A percentile compares a stretch with the other conserved stretches of the same genome.
These are phyloP conservation scores for Listronotus bonariensis DNA, from an alignment of 1,140 invertebrate species.

Conservation along the genomic window DNA sequence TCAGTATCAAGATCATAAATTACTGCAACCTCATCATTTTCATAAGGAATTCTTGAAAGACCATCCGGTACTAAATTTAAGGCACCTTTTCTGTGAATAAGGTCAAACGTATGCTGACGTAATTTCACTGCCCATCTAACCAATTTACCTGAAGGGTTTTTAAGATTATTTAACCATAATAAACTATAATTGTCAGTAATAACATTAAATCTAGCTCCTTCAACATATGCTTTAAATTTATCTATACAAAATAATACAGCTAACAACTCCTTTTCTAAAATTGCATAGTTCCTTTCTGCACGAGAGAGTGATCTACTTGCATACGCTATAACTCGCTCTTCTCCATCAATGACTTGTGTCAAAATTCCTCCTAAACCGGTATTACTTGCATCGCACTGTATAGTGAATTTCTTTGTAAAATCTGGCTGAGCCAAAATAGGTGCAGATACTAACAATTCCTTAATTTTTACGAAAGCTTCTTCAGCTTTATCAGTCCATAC, in stretches of 20 bases:
- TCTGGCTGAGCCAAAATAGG: conserved; percentile 43
- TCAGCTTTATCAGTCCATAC: conserved; percentile 8
- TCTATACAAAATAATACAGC: conserved; percentile 56
- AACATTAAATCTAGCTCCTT: too few species aligned
- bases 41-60: conserved; percentile 8
- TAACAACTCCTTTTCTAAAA: conserved; percentile 58
- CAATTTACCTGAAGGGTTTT: conserved; percentile 16
- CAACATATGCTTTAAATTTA: conserved; percentile 56
- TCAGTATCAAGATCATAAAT: neutral
- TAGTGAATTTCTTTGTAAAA: conserved; percentile 37
- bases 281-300: conserved; percentile 52
- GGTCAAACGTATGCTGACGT: conserved; percentile 13
- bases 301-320: conserved; percentile 40
- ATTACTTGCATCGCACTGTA: conserved; percentile 39
- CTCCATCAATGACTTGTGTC: conserved; percentile 36
- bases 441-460: conserved; percentile 31
- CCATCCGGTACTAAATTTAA: conserved; percentile 27
- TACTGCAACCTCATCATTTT: neutral
- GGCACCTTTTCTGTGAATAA: conserved; percentile 19
- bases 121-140: conserved; percentile 25
- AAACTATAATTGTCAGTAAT: conserved; percentile 12
- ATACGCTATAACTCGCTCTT: conserved; percentile 41
- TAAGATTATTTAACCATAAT: conserved; percentile 21
- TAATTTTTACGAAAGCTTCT: conserved; percentile 33
- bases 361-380: conserved; percentile 42